phyloP scores from a whole-genome alignment of 2,888 invertebrate species.

The Lithophane ornitopus region DNA sequence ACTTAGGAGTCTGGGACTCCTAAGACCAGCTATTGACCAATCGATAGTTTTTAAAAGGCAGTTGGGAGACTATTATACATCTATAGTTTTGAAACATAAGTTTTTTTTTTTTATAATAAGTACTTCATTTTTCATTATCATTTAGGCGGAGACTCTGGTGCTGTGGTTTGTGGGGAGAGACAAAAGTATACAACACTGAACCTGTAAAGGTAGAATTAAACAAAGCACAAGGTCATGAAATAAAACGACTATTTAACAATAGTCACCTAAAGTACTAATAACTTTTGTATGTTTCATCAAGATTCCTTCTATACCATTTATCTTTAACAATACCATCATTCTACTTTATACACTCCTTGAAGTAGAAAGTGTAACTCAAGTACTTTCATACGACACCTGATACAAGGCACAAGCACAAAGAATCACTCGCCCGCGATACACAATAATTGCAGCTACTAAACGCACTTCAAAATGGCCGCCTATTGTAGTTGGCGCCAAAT shows the following conservation, averaged over 20 bases:
- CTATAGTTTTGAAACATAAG: no score
- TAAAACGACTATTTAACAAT: background rate
- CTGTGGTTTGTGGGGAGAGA: no score
- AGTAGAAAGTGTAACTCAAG: conserved; percentile 63
- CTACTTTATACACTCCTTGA: conserved; percentile 4
- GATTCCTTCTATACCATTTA: conserved; percentile 26
- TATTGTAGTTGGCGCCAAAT: conserved; percentile 68
- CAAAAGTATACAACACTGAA: background rate
- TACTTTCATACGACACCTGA: conserved; percentile 54
- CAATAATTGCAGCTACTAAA: conserved; percentile 62
- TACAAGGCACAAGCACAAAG: conserved; percentile 45
- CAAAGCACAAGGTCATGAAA: background rate
- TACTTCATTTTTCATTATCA: no score
- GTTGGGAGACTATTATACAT: no score
- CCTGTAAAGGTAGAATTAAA: background rate
- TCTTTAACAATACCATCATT: conserved; percentile 33
- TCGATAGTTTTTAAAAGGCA: background rate
- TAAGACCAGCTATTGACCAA: background rate
- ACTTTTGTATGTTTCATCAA: background rate
- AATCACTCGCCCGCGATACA: conserved; percentile 49
- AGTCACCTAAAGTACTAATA: background rate
- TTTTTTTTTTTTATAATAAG: no score
- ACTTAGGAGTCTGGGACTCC: no score
- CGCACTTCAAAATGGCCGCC: conserved; percentile 55
- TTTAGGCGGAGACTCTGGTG: no score